Evolutionary conservation across 2,113 vertebrate species (phyloP), one percentile per base, ranked within the genome.

Genomic region (Loxodonta africana): DNA sequence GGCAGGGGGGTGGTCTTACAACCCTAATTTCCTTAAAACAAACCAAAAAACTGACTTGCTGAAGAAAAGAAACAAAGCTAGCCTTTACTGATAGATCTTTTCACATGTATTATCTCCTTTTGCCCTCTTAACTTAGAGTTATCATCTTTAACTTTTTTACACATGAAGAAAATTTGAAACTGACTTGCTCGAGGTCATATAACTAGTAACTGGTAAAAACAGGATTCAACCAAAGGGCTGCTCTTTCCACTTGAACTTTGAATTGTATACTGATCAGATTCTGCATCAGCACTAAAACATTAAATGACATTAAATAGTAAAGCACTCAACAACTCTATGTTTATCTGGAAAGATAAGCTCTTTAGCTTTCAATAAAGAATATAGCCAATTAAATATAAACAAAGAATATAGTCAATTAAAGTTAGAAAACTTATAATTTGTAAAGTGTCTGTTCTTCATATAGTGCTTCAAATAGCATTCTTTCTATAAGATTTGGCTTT

Each of bases 131-230:
- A 48, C 21, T 82, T n/a, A 91, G 62, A 63, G 65, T 65, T 74
- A 83, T 17, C 67, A 44, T 74, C 46, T 69, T 69, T 21, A 62
- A 82, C 37, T 37, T 33, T 81, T 73, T 81, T 73, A 62, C 20
- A 83, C 5, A 41, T 74, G 73, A 94, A 71, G 41, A 78, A 92
- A 89, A 86, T 77, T 92, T 53, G 41, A 83, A 94, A 90, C 30
- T 44, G 69, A 17, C 57, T 87, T 65, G 51, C 62, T 88, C 88
- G 51, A 69, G 63, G 51, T 53, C 88, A 76, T 12, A 21, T 2
- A 33, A 53, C 57, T 73, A 63, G n/a, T 62, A 82, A 33, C 23
- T 41, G 67, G 82, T 51, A 74, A 65, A 87, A 96, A 60, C 33
- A 73, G 25, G 33, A 60, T 0, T 33, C 48, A 41, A n/a, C 33